A percentile compares a stretch with the other conserved stretches of the same genome.
Evolutionary conservation across 2,113 vertebrate species (phyloP).

Genomic region (Triplophysa tibetana): DNA sequence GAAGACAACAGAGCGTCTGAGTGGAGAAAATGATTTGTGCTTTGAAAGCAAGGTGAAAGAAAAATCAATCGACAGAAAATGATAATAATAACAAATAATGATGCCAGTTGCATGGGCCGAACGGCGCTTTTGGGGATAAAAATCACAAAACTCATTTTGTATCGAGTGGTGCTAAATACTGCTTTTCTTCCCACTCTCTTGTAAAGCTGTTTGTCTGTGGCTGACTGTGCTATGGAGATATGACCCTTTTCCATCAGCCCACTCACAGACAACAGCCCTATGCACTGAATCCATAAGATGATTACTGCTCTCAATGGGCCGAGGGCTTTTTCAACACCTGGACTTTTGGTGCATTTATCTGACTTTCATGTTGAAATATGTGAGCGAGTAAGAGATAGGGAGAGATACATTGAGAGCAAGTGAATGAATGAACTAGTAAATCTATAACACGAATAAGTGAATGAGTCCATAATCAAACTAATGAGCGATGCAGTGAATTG

Average conservation of each 20-base stretch:
- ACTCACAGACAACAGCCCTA: neutral
- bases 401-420: neutral
- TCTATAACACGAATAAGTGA: neutral
- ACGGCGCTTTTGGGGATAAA: constrained; percentile 61
- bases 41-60: constrained; percentile 53
- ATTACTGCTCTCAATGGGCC: constrained; percentile 1
- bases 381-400: neutral
- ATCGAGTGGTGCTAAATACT: constrained; percentile 62
- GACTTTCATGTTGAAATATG: neutral
- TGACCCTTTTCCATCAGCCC: constrained; percentile 14
- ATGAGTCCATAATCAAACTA: neutral
- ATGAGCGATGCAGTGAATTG: constrained; percentile 4
- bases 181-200: neutral
- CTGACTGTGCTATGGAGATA: constrained; percentile 10
- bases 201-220: constrained; percentile 9
- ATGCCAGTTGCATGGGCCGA: constrained; percentile 60
- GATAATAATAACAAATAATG: constrained; percentile 70
- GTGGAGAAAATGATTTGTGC: constrained; percentile 50
- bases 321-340: constrained; percentile 5
- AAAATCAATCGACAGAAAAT: constrained; percentile 62
- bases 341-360: neutral
- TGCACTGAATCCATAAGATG: constrained; percentile 10
- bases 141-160: constrained; percentile 62
- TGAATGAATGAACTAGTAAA: neutral
- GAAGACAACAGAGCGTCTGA: constrained; percentile 32